These are phyloP conservation scores for Sarcophilus harrisii DNA, from an alignment of 2,797 vertebrate species.

Conservation along the genomic window DNA sequence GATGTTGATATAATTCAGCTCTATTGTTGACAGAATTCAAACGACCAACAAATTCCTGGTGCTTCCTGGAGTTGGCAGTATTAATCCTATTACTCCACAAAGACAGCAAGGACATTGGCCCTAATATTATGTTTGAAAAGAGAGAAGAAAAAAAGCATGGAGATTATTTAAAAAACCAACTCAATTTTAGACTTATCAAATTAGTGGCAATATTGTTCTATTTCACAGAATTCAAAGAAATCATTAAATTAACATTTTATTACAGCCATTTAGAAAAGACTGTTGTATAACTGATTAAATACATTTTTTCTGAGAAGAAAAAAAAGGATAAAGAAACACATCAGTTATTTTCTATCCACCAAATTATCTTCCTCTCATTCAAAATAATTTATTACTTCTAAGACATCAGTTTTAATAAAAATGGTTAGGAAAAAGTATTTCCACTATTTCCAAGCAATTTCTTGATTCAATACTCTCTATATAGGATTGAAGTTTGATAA, in stretches of 20 bases:
- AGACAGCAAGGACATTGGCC: slow-evolving; percentile 94
- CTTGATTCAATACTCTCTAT: neutral
- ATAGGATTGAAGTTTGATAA: neutral
- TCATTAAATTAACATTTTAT: neutral
- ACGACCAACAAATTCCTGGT: slow-evolving; percentile 96
- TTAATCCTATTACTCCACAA: slow-evolving; percentile 98
- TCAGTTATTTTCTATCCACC: neutral
- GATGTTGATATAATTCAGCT: slow-evolving; percentile 97
- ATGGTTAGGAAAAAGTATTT: neutral
- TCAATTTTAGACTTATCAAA: neutral
- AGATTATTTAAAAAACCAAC: slow-evolving; percentile 1
- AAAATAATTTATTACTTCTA: slow-evolving; percentile 43
- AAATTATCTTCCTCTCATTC: neutral
- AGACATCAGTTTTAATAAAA: slow-evolving; percentile 36
- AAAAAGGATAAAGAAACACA: neutral
- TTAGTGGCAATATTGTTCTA: neutral
- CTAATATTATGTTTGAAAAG: slow-evolving; percentile 82
- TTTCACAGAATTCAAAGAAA: neutral
- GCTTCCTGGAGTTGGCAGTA: slow-evolving; percentile 95
- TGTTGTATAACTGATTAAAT: neutral
- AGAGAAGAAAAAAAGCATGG: neutral
- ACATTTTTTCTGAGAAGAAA: neutral
- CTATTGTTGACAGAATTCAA: slow-evolving; percentile 95
- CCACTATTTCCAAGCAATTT: neutral
- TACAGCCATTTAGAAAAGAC: neutral